Percentiles rank a stretch among this genome's conserved stretches.
Conservation (phyloP, 1,140 invertebrate species). For the Drosophila serrata region DNA sequence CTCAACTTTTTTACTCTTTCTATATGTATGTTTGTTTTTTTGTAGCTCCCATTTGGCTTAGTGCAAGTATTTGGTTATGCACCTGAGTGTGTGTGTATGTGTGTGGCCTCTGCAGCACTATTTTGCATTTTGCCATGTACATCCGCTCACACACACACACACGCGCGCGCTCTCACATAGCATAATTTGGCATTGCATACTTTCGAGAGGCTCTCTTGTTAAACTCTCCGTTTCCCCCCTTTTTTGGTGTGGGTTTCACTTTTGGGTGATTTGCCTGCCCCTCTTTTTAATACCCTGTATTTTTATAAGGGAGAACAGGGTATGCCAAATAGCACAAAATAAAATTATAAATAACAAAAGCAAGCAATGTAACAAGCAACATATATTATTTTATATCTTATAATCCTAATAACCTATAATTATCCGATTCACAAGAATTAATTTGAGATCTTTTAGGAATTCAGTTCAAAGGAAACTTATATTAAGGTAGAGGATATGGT, state of each 20-base stretch:
- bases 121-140: constrained; percentile 48
- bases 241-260: constrained; percentile 11
- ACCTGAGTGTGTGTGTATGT: constrained; percentile 13
- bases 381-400: too few relatives aligned
- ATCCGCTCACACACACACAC: constrained; percentile 22
- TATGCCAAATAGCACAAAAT: background rate
- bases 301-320: background rate
- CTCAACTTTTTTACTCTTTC: background rate
- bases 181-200: constrained; percentile 78
- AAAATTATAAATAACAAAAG: background rate
- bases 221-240: background rate
- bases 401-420: too few relatives aligned
- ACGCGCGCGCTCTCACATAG: constrained; percentile 32
- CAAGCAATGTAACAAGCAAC: too few relatives aligned
- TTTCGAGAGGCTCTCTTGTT: constrained; percentile 49
- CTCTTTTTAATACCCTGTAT: constrained; percentile 1
- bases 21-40: background rate
- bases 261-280: constrained; percentile 13
- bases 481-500: too few relatives aligned
- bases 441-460: too few relatives aligned
- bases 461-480: too few relatives aligned
- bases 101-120: constrained; percentile 29
- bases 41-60: constrained; percentile 20
- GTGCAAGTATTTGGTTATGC: constrained; percentile 34
- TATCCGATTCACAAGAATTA: too few relatives aligned